Base-by-base conservation (phyloP, 2,797 vertebrate genomes). In the Rousettus madagascariensis region DNA sequence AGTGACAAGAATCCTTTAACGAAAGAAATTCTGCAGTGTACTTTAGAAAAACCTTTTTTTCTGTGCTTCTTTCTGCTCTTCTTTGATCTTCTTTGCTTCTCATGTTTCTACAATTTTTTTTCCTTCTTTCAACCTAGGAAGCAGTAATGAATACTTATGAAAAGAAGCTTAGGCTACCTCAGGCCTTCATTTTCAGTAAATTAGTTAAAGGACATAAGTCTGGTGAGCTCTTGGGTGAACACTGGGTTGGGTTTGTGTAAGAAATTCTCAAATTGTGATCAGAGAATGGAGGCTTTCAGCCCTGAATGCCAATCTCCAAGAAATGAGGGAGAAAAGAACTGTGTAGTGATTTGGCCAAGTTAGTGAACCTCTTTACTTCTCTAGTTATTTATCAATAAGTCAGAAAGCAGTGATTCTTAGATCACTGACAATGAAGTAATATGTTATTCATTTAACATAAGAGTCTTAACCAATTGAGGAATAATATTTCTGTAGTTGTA, bases 11-110 rank as follows among this genome's bases (percentile, higher is more conserved):
- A 83, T 91, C 28, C 30, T 94, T 91, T 96, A 95, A 49, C 41
- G 75, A 68, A 30, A 85, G 19, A 94, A 97, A 96, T 95, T 92
- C 3, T 86, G 57, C 15, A 88, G 2, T 36, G 1, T 20, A 87
- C 26, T 96, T 96, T 49, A 33, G 80, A 97, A 92, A 95, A 49
- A n/a, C 6, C 71, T 92, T 82, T 71, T 51, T 83, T 77, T 38
- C 43, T 79, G 8, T 90, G 38, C 12, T 36, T 95, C 0, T 95
- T 59, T 74, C 83, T 96, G 2, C 3, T 92, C 12, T 93, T 66
- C 72, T 98, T 97, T 98, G 91, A 97, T 96, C 71, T 97, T 26
- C 20, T 94, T 33, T 94, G 89, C 53, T 68, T 84, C 95, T 97
- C 55, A 92, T 92, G 41, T 96, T 92, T 96, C 51, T 93, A 53